Evolutionary conservation across 2,113 vertebrate species (phyloP), one percentile per base, ranked within the genome.

Genomic region (Marcusenius ussheri): DNA sequence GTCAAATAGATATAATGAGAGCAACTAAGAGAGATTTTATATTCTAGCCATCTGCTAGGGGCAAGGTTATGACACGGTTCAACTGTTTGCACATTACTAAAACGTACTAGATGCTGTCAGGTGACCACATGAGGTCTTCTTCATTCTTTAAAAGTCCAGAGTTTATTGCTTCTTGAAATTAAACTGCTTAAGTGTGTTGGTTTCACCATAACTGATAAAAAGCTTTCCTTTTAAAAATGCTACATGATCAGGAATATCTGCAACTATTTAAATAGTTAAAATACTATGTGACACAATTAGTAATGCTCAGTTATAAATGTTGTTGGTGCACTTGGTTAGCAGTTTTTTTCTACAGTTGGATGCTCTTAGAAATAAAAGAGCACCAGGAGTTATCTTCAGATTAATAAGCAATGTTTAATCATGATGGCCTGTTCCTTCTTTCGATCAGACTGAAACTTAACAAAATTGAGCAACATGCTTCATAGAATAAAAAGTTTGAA

Each of bases 1-100:
- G 74, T 80, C 74, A 80, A 42, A 80, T 80, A 42, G 74, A 80
- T 39, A 42, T 80, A 80, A 80, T 80, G 74, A 80, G 74, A 80
- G 74, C 74, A 80, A 39, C 74, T 80, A 80, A 80, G 74, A 74
- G 70, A 39, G 74, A 80, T 80, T 80, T 80, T 80, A 80, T 39
- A 80, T 80, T 80, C 74, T 19, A 80, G 74, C 74, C 74, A 80
- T 80, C 74, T 80, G 74, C 74, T 80, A 19, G 74, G 74, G 74
- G 74, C 74, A 80, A 80, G 74, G 74, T 80, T 80, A 80, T 80
- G 74, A 80, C 74, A 80, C 10, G 74, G 74, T 42, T 80, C 74
- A 80, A 80, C 74, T 42, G 35, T 80, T 80, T 80, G 35, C 74
- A 80, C 74, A 80, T 42, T 42, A 80, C 35, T 80, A 19, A 80